Base-by-base conservation (phyloP, 2,888 invertebrate species). In the Dione vanillae region DNA sequence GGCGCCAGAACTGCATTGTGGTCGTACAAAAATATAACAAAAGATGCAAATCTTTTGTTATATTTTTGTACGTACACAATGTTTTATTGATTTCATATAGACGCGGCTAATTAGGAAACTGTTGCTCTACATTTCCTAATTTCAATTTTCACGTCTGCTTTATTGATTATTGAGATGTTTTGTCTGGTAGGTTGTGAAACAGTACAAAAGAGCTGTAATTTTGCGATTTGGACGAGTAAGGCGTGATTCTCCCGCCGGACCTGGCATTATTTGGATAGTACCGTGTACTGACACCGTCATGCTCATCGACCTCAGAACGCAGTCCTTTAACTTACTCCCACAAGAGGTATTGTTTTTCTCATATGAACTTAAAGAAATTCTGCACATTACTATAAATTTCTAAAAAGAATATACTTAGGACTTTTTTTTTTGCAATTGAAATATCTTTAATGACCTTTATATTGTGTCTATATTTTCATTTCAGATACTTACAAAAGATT, bases 241-340 rank as follows among this genome's bases (percentile, higher is more conserved):
- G n/a, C 35, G 41, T 8, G 80, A 84, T 59, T 85, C 85, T 0
- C 87, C 87, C 9, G 83, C 81, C 1, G 97, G 97, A 0, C 96
- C 97, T 51, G 97, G 97, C 9, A 96, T 98, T 78, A 97, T 98
- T 85, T 98, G 98, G 91, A 94, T 98, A 8, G 91, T 98, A 72
- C 98, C 98, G 0, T 98, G 98, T 87, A 96, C 98, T 58, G 98
- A 98, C 85, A 95, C 94, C 69, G 97, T 97, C 82, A 95, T 96
- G 41, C 96, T 96, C 82, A 96, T 98, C 45, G 98, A 99, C 87
- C 91, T 98, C 69, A 94, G 98, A 75, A 98, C 98, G 0, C 96
- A 98, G 9, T 97, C 98, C 0, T 98, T 98, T 83, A 97, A 98
- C 91, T 96, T 99, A 12, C 97, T 97, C 45, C 97, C 97, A 0